phyloP scores from a whole-genome alignment of 2,113 vertebrate genomes.

The Engraulis encrasicolus region DNA sequence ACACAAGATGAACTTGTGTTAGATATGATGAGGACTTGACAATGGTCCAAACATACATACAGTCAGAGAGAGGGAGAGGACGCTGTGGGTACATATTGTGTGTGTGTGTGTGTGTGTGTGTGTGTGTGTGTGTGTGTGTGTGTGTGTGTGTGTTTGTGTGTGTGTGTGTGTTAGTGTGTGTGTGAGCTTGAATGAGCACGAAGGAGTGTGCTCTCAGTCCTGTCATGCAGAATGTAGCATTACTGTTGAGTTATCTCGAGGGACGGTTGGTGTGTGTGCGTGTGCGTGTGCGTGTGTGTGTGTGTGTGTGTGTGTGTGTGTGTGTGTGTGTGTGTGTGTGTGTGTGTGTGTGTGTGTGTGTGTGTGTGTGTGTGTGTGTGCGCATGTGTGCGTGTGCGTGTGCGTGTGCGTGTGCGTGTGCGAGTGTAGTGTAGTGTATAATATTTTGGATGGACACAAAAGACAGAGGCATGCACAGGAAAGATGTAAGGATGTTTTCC shows the following conservation, averaged over 20 bases:
- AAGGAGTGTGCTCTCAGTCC: not conserved
- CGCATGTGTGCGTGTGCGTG: not conserved
- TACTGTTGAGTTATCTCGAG: not conserved
- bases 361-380: not conserved
- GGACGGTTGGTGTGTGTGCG: not conserved
- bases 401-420: not conserved
- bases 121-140: too few relatives aligned
- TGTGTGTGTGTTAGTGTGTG: not conserved
- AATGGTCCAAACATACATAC: too few relatives aligned
- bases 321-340: not conserved
- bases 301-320: not conserved
- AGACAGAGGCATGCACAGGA: too few relatives aligned
- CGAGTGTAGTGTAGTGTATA: too few relatives aligned
- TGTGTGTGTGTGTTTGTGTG: not conserved
- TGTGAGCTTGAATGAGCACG: not conserved
- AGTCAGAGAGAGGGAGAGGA: too few relatives aligned
- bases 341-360: not conserved
- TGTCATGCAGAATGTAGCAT: slow-evolving; percentile 1
- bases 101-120: too few relatives aligned
- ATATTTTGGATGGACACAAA: too few relatives aligned
- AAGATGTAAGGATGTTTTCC: too few relatives aligned
- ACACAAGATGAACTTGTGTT: too few relatives aligned
- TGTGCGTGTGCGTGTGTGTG: not conserved
- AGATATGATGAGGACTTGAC: too few relatives aligned
- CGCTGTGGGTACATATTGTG: too few relatives aligned